Conservation (phyloP, 2,888 invertebrate species). For the Drosophila pseudotalamancana region DNA sequence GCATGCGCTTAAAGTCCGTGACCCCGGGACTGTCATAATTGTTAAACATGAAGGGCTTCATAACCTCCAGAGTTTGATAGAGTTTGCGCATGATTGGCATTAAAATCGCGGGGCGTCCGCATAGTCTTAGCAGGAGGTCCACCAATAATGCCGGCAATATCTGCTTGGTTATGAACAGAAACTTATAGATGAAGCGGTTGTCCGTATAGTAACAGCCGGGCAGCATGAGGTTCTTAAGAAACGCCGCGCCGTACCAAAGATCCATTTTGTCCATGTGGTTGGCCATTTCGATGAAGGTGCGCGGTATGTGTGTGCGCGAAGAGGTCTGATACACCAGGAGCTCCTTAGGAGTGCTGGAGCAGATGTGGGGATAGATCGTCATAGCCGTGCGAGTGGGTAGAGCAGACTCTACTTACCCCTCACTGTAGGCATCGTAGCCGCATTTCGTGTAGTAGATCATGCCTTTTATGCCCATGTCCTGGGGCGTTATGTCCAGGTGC, state of each 20-base stretch:
- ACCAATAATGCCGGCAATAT: slow-evolving; percentile 65
- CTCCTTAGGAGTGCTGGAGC: slow-evolving; percentile 41
- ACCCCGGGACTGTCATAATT: slow-evolving; percentile 64
- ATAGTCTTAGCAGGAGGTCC: slow-evolving; percentile 56
- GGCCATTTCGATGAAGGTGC: slow-evolving; percentile 56
- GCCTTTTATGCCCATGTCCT: slow-evolving; percentile 68
- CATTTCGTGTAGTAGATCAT: slow-evolving; percentile 59
- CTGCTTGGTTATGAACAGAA: slow-evolving; percentile 65
- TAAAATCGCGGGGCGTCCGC: slow-evolving; percentile 58
- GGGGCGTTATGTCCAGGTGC: slow-evolving; percentile 70
- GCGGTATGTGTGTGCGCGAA: slow-evolving; percentile 49
- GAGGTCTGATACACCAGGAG: slow-evolving; percentile 62
- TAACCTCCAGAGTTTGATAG: slow-evolving; percentile 57
- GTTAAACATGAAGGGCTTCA: slow-evolving; percentile 75
- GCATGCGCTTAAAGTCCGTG: slow-evolving; percentile 41
- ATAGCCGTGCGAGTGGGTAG: background rate
- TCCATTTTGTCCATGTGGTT: slow-evolving; percentile 40
- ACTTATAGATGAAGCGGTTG: slow-evolving; percentile 49
- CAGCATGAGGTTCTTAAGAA: slow-evolving; percentile 54
- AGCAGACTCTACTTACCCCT: slow-evolving; percentile 41
- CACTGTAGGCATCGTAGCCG: slow-evolving; percentile 37
- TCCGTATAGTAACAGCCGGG: slow-evolving; percentile 66
- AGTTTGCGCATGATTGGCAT: slow-evolving; percentile 65
- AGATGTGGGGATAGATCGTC: background rate
- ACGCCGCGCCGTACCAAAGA: slow-evolving; percentile 55